phyloP scores from a whole-genome alignment of 2,797 vertebrate genomes.

The Anguilla marmorata region DNA sequence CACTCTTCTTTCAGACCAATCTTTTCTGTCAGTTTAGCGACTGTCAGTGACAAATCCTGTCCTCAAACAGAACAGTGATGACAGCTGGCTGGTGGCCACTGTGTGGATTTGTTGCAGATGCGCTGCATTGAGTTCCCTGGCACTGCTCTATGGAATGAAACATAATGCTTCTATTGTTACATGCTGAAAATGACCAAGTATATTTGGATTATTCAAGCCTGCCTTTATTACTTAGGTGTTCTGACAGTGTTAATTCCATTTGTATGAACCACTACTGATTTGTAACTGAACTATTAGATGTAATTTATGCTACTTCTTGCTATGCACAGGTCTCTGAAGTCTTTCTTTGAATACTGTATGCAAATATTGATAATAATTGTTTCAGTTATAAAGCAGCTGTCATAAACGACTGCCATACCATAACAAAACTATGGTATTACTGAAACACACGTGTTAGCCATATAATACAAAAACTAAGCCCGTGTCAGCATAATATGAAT shows the following conservation, averaged over 20 bases:
- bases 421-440: neutral
- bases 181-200: constrained; percentile 21
- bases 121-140: constrained; percentile 64
- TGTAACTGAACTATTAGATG: neutral
- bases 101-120: constrained; percentile 63
- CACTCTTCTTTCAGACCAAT: constrained; percentile 20
- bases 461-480: neutral
- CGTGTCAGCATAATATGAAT: neutral
- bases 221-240: constrained; percentile 26
- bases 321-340: neutral
- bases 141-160: constrained; percentile 61
- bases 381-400: neutral
- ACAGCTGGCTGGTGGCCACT: constrained; percentile 47
- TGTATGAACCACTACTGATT: neutral
- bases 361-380: neutral
- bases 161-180: constrained; percentile 54
- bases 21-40: constrained; percentile 32
- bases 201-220: constrained; percentile 54
- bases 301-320: neutral
- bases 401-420: neutral
- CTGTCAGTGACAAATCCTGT: constrained; percentile 40
- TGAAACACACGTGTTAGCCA: neutral
- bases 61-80: constrained; percentile 55
- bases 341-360: neutral
- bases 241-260: neutral